These are phyloP conservation scores for Helarctos malayanus DNA, from an alignment of 2,797 vertebrate species.

Conservation along the genomic window DNA sequence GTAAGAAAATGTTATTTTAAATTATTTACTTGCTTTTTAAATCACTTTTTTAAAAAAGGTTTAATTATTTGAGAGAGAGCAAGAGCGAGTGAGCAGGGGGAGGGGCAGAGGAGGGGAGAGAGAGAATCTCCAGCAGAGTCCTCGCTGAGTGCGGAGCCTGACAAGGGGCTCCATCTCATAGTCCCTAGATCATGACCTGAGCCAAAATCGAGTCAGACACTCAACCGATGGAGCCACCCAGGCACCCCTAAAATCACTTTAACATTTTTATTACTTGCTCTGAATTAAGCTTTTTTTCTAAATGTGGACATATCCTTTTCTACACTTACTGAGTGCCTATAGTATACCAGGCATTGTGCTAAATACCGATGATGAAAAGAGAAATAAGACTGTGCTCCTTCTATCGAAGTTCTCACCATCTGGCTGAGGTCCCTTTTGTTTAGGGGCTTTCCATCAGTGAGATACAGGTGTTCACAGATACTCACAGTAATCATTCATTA, in stretches of 20 bases:
- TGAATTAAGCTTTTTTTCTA: conserved; percentile 36
- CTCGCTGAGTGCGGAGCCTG: not conserved
- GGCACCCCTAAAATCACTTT: not conserved
- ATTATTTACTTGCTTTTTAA: not conserved
- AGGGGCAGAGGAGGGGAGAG: not conserved
- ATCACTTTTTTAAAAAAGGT: not conserved
- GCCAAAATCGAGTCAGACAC: not conserved
- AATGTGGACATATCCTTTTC: not conserved
- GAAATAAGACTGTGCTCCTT: not conserved
- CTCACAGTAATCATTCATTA: not conserved
- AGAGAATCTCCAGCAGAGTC: not conserved
- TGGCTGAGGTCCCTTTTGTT: not conserved
- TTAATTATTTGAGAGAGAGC: not conserved
- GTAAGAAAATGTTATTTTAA: conserved; percentile 28
- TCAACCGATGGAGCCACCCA: not conserved
- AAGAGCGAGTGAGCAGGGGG: not conserved
- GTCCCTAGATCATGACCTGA: not conserved
- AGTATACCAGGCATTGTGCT: not conserved
- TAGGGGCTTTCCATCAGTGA: not conserved
- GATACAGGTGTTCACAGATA: not conserved
- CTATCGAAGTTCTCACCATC: not conserved
- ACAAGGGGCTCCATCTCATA: not conserved
- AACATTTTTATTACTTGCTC: not conserved
- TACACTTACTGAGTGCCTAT: not conserved
- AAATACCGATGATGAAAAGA: not conserved